Base-by-base conservation (phyloP, 2,113 vertebrate species). In the Nansenia antarctica region DNA sequence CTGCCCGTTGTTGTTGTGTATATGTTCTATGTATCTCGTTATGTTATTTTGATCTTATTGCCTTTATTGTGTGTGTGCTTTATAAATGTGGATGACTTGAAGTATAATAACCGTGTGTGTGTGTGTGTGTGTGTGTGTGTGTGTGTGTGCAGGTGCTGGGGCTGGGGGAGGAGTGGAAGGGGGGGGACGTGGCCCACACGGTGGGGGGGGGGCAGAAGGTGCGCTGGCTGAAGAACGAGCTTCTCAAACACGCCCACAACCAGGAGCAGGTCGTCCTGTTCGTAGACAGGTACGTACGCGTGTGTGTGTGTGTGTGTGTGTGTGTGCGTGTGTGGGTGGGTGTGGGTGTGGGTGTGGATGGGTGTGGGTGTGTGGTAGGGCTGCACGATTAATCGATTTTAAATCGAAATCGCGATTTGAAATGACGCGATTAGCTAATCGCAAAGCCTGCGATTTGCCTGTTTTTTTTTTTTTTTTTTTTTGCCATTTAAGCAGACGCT, bases 141-240 rank as follows among this genome's bases (percentile, higher is more conserved):
- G 57, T 75, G 55, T 62, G 35, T 55, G n/a, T 68, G 11, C 47
- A 92, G 91, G 87, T 89, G 3, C 83, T 92, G 60, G 91, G 91
- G 45, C 79, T 91, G 75, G 90, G 89, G 1, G 86, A 92, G 84
- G 85, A 91, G 20, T 97, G 95, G 95, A 92, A 80, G 67, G 95
- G 91, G 0, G 91, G 91, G 0, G 91, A 92, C 4, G 86, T 92
- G 31, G 90, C 91, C 1, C 81, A 92, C 8, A 96, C 95, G 0
- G 94, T 97, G 0, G 95, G 95, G 0, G 95, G 95, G 47, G 95
- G 95, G 6, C 95, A 97, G 92, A 97, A 97, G 78, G 95, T 97
- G 18, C 85, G 95, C n/a, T 96, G 95, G 95, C 69, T 96, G 67
- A 95, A 94, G 82, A 89, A 88, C 5, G 95, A 95, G 74, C 93